Base-by-base conservation (phyloP, 2,888 invertebrate genomes). In the Agonopterix heracliana region DNA sequence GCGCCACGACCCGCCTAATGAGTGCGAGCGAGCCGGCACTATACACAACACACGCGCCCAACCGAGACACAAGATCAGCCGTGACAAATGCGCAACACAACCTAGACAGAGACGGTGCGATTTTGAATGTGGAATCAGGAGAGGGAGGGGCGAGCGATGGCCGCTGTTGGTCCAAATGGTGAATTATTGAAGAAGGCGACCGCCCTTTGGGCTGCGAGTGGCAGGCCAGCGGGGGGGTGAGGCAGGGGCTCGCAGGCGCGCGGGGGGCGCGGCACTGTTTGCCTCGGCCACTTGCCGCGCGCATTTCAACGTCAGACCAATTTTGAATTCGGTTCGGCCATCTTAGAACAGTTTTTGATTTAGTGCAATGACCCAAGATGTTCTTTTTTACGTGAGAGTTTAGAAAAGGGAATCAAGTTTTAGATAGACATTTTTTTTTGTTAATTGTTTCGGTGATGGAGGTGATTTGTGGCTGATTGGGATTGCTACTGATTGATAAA, bases 131-230 rank as follows among this genome's bases (percentile, higher is more conserved):
- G 55, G 53, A 59, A 45, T 52, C 48, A 54, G 47, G 64, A 66
- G 64, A 75, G 70, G 75, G 77, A 75, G 74, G 78, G 69, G 78
- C 70, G 68, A 63, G 65, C 60, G 12, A 55, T 50, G 50, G 53
- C 59, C 57, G 69, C 75, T 66, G 78, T 79, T 81, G 84, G 84
- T 71, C 55, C 71, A 58, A 52, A 54, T 64, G 58, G 60, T 82
- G 74, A 81, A 86, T 85, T 81, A 87, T 87, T 83, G 71, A 85
- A 78, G 71, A 67, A 56, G 56, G 57, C 79, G 82, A 77, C 78
- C 82, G 84, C 81, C 83, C 80, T 80, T 83, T 82, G 70, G 79
- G 76, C 79, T 66, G 80, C 72, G 74, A 77, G 70, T 69, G 77
- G 67, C 74, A 63, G 55, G 53, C 50, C 46, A 40, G 51, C 50